These are phyloP conservation scores for Dasysyrphus tricinctus DNA, from an alignment of 2,888 invertebrate species.

Conservation along the genomic window DNA sequence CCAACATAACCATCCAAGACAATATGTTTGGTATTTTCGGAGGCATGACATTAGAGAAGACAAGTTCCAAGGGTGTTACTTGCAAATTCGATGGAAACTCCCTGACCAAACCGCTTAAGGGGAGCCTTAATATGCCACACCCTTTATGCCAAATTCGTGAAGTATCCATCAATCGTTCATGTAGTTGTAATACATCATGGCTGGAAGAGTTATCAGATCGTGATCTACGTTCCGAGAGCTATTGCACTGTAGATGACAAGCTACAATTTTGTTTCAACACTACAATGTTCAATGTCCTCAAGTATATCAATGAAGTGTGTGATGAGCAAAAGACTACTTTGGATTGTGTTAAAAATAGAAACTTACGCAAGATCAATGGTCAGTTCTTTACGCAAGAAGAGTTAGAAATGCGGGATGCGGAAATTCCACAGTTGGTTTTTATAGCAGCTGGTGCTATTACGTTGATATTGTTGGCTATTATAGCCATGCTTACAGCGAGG, in stretches of 20 bases:
- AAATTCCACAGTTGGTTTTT: slow-evolving; percentile 74
- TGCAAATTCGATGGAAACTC: slow-evolving; percentile 82
- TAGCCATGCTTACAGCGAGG: slow-evolving; percentile 69
- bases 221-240: slow-evolving; percentile 81
- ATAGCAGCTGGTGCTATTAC: slow-evolving; percentile 66
- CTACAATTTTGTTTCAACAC: slow-evolving; percentile 80
- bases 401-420: slow-evolving; percentile 75
- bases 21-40: slow-evolving; percentile 81
- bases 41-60: slow-evolving; percentile 78
- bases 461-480: slow-evolving; percentile 61
- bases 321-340: slow-evolving; percentile 78
- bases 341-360: slow-evolving; percentile 79
- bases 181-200: slow-evolving; percentile 81
- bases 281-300: slow-evolving; percentile 79
- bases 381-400: slow-evolving; percentile 80
- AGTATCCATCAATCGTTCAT: slow-evolving; percentile 79
- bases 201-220: slow-evolving; percentile 78
- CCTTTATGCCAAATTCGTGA: slow-evolving; percentile 80
- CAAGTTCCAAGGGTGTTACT: slow-evolving; percentile 74
- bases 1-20: slow-evolving; percentile 79
- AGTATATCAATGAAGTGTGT: slow-evolving; percentile 81
- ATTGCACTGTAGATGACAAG: slow-evolving; percentile 79
- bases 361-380: slow-evolving; percentile 78
- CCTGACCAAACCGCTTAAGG: slow-evolving; percentile 78
- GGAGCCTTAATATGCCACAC: slow-evolving; percentile 81